Evolutionary conservation across 2,888 invertebrate genomes (phyloP).

Genomic region (Ennomos quercinarius): DNA sequence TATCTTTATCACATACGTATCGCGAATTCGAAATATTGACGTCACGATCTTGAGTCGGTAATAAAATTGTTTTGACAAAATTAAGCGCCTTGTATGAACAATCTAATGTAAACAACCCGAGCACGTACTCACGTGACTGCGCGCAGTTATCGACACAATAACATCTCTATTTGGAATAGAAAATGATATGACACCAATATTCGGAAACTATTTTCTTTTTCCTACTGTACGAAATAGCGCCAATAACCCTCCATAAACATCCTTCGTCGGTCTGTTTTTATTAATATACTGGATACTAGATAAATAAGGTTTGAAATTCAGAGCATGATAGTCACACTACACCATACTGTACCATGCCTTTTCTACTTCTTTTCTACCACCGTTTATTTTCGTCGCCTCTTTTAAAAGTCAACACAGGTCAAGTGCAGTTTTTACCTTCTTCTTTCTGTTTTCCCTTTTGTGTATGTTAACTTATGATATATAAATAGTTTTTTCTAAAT

Average conservation of each 20-base stretch:
- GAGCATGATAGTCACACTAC: slow-evolving; percentile 10
- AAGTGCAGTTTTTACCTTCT: too few relatives aligned
- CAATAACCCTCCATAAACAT: slow-evolving; percentile 18
- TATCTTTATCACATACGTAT: not conserved
- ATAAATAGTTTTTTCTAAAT: too few relatives aligned
- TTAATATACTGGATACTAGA: not conserved
- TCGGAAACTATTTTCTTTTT: slow-evolving; percentile 28
- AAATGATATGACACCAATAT: slow-evolving; percentile 33
- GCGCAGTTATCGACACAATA: slow-evolving; percentile 41
- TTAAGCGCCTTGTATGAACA: slow-evolving; percentile 3
- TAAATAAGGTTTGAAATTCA: not conserved
- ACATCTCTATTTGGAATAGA: slow-evolving; percentile 43
- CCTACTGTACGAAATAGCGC: slow-evolving; percentile 14
- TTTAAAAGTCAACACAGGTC: too few relatives aligned
- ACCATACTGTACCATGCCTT: slow-evolving; percentile 3
- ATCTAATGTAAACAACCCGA: slow-evolving; percentile 22
- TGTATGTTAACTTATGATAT: too few relatives aligned
- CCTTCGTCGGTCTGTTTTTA: slow-evolving; percentile 19
- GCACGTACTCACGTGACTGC: slow-evolving; percentile 51
- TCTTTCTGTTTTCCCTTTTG: too few relatives aligned
- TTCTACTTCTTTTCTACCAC: not conserved
- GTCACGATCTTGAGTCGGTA: slow-evolving; percentile 1
- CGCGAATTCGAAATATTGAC: slow-evolving; percentile 4
- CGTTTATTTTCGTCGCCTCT: too few relatives aligned
- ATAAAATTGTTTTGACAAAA: slow-evolving; percentile 31